Base-by-base conservation (phyloP, 2,888 invertebrate genomes). In the Temnothorax unifasciatus region DNA sequence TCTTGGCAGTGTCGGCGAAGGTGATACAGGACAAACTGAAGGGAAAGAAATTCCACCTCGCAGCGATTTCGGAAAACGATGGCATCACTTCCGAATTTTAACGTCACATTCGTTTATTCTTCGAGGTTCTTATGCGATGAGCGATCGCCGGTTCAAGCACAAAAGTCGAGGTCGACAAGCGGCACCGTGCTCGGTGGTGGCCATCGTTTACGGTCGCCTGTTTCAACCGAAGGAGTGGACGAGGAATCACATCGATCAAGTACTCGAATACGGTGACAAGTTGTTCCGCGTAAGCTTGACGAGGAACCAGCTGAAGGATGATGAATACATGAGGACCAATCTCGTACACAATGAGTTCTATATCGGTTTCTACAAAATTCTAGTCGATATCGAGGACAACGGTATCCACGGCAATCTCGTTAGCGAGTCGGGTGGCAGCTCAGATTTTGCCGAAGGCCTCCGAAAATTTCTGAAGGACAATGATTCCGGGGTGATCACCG, bases 401-500 rank as follows among this genome's bases (percentile, higher is more conserved):
- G 89, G 85, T 1, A 86, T 93, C 13, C 90, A 86, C 4, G 94
- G 94, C 0, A 93, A 93, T 74, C 83, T 94, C 1, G 89, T 91
- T 75, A 92, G 90, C 76, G 92, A 92, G 4, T 89, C 89, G 0
- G 85, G 87, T 0, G 92, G 93, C 3, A 92, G 93, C 57, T 92
- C 93, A 0, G 91, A 92, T 25, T 90, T 94, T 44, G 57, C 91
- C 0, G 92, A 95, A 0, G 96, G 95, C 0, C 82, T 95, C 8
- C 73, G 79, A 3, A 91, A 92, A 34, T 96, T 95, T 86, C 95
- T 96, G 86, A 86, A 90, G 9, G 92, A 92, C 57, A 94, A 95
- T 11, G 21, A 73, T 38, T 59, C 73, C 18, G 87, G 90, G 47
- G 95, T 97, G 6, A 92, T 97, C 44, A 96, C 96, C 0, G 95